These are phyloP conservation scores for Sceloporus tristichus DNA, from an alignment of 2,113 vertebrate species.

Conservation along the genomic window DNA sequence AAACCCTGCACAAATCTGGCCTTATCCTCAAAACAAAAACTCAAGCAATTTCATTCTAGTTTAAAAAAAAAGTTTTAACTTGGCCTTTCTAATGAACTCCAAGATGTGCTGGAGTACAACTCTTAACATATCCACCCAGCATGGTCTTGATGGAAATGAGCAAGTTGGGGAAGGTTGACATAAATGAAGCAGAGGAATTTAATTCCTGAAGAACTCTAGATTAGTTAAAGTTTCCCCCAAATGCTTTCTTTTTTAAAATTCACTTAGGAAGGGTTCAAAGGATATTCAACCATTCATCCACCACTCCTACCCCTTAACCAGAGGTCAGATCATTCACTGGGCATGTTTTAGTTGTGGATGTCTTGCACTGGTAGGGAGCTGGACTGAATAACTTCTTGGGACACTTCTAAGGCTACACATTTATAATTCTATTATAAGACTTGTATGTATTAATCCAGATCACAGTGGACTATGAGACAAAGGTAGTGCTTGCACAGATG, in stretches of 20 bases:
- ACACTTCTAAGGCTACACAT: too few relatives aligned
- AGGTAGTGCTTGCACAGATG: slow-evolving; percentile 2
- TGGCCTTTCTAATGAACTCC: background rate
- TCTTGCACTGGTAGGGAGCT: background rate
- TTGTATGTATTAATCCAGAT: background rate
- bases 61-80: background rate
- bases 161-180: too few relatives aligned
- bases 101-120: too few relatives aligned
- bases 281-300: background rate
- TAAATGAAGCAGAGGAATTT: background rate
- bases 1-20: background rate
- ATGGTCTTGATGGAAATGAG: too few relatives aligned
- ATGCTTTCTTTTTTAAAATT: background rate
- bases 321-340: too few relatives aligned
- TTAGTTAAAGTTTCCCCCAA: background rate
- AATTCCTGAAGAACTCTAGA: background rate
- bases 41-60: slow-evolving; percentile 6
- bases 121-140: too few relatives aligned
- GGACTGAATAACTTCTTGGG: background rate
- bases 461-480: background rate
- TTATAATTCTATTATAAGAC: background rate
- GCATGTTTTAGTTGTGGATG: background rate
- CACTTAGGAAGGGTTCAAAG: background rate
- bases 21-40: background rate
- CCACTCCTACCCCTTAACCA: too few relatives aligned